phyloP scores from a whole-genome alignment of 2,888 invertebrate genomes.

The Ormyrus thymus region DNA sequence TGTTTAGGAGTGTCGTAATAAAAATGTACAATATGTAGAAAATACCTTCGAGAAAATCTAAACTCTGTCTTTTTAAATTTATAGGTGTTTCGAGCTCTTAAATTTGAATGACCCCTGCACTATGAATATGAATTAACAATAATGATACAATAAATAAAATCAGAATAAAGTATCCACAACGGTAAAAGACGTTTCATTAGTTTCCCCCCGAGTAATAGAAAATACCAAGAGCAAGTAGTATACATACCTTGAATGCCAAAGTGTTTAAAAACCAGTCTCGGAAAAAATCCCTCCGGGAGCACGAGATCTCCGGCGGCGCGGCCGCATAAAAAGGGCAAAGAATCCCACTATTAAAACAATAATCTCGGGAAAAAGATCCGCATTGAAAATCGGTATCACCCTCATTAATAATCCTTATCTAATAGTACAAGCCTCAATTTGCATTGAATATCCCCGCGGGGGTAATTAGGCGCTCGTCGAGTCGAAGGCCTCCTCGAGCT shows the following conservation, averaged over 20 bases:
- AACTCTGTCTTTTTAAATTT: too few species aligned
- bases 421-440: conserved; percentile 23
- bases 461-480: conserved; percentile 31
- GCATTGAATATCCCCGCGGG: conserved; percentile 29
- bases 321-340: background rate
- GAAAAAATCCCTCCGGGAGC: background rate
- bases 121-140: too few species aligned
- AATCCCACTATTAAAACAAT: conserved; percentile 35
- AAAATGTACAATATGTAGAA: too few species aligned
- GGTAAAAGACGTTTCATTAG: background rate
- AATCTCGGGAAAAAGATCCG: conserved; percentile 12
- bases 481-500: background rate
- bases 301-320: background rate
- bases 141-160: background rate
- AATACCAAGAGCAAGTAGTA: background rate
- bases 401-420: conserved; percentile 42
- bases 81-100: too few species aligned
- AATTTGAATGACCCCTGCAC: too few species aligned
- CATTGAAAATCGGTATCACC: conserved; percentile 23
- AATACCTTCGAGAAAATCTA: too few species aligned
- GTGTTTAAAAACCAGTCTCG: conserved; percentile 13
- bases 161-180: background rate
- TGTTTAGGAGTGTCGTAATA: too few species aligned
- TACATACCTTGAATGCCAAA: background rate
- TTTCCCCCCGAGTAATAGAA: background rate